Conservation (phyloP, 1,140 invertebrate species). For the Sycophila sp. region DNA sequence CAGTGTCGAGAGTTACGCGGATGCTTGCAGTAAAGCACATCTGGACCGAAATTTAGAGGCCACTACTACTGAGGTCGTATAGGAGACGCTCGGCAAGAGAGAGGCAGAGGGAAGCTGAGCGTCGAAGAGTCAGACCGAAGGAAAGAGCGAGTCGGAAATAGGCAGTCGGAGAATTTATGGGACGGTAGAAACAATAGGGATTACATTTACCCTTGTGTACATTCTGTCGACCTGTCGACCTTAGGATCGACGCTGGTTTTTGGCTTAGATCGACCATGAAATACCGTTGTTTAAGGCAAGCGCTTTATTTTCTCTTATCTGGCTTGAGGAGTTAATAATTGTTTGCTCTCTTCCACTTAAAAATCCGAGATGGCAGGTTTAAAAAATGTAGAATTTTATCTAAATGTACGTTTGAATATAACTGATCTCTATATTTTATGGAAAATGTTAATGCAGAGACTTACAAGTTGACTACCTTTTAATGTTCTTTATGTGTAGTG, state of each 20-base stretch:
- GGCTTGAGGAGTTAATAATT: not conserved
- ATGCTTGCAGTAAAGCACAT: conserved; percentile 52
- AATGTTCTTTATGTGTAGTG: no score
- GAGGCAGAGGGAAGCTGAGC: conserved; percentile 16
- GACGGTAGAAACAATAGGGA: conserved; percentile 57
- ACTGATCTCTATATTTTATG: no score
- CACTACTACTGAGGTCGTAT: not conserved
- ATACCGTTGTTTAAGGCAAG: not conserved
- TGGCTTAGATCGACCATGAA: conserved; percentile 9
- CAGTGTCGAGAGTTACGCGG: conserved; percentile 21
- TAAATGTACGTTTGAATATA: no score
- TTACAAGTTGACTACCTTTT: no score
- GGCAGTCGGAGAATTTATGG: conserved; percentile 47
- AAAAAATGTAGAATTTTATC: no score
- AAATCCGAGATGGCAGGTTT: no score
- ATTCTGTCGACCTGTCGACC: conserved; percentile 27
- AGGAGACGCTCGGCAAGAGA: conserved; percentile 28
- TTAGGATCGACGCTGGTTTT: conserved; percentile 17
- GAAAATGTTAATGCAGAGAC: no score
- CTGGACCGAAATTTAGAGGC: conserved; percentile 53
- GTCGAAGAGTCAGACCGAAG: not conserved
- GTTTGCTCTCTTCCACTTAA: no score
- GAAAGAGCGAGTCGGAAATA: not conserved
- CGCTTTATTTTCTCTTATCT: not conserved
- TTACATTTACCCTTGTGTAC: conserved; percentile 45